These are phyloP conservation scores for Siniperca undulata DNA, from an alignment of 2,797 vertebrate genomes.

Conservation along the genomic window DNA sequence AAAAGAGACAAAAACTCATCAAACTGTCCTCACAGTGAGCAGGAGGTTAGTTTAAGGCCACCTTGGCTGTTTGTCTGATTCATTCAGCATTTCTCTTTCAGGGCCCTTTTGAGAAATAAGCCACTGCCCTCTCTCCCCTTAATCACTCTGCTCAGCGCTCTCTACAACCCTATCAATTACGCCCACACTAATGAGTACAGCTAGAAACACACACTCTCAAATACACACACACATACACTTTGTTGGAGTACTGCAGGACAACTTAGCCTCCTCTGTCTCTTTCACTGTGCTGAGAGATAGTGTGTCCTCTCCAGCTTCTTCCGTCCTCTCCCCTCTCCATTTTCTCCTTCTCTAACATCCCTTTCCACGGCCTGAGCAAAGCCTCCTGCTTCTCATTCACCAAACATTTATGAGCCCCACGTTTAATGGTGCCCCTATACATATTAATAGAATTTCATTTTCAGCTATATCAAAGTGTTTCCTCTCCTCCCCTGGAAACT, in stretches of 20 bases:
- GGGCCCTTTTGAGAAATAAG: constrained; percentile 81
- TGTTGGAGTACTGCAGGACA: constrained; percentile 53
- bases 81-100: constrained; percentile 79
- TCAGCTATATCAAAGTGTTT: constrained; percentile 78
- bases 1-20: constrained; percentile 72
- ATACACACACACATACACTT: constrained; percentile 47
- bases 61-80: constrained; percentile 79
- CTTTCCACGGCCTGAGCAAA: constrained; percentile 45
- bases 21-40: constrained; percentile 64
- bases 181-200: constrained; percentile 82
- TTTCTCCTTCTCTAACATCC: constrained; percentile 42
- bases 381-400: constrained; percentile 66
- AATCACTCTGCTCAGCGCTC: constrained; percentile 83
- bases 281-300: constrained; percentile 52
- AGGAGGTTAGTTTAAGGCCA: constrained; percentile 79
- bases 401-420: constrained; percentile 72
- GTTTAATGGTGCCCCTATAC: constrained; percentile 75
- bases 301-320: constrained; percentile 56
- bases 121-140: constrained; percentile 71
- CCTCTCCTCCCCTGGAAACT: constrained; percentile 72
- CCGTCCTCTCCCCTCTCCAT: constrained; percentile 23
- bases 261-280: constrained; percentile 54
- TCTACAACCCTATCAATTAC: constrained; percentile 85
- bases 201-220: constrained; percentile 57
- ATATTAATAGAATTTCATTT: constrained; percentile 83